phyloP scores from a whole-genome alignment of 2,113 vertebrate species.

The Periophthalmodon schlosseri region DNA sequence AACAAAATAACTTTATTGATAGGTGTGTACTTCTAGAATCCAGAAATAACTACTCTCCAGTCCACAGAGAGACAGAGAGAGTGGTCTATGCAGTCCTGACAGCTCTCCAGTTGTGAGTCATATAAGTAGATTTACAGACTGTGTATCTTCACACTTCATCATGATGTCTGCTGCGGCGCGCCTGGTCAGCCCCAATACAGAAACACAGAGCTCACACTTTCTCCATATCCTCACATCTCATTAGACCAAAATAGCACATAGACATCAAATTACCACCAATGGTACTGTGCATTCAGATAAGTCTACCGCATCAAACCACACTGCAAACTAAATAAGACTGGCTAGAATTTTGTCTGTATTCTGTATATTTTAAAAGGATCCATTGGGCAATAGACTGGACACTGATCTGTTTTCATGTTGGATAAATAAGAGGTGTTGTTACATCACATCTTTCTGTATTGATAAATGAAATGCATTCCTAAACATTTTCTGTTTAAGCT shows the following conservation, averaged over 20 bases:
- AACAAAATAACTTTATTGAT: background rate
- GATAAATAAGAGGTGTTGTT: too few species aligned
- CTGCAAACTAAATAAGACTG: background rate
- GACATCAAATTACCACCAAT: background rate
- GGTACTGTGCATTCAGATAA: background rate
- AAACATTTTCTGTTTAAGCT: too few species aligned
- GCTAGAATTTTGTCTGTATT: background rate
- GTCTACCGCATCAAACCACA: background rate
- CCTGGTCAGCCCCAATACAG: slow-evolving; percentile 1
- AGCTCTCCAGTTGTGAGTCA: slow-evolving; percentile 3
- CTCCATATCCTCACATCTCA: background rate
- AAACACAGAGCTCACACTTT: background rate
- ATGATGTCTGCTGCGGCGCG: background rate
- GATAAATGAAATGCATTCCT: too few species aligned
- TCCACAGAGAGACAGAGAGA: background rate
- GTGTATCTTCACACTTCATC: slow-evolving; percentile 12
- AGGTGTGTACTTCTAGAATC: background rate
- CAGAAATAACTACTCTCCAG: background rate
- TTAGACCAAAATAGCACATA: background rate
- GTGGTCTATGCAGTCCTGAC: background rate
- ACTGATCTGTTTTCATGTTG: slow-evolving; percentile 15
- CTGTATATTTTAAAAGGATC: background rate
- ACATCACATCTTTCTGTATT: too few species aligned
- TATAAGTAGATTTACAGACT: slow-evolving; percentile 16
- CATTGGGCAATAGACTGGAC: slow-evolving; percentile 3